A percentile compares a stretch with the other conserved stretches of the same genome.
Conservation (phyloP, 2,797 vertebrate genomes). For the Tenualosa ilisha region DNA sequence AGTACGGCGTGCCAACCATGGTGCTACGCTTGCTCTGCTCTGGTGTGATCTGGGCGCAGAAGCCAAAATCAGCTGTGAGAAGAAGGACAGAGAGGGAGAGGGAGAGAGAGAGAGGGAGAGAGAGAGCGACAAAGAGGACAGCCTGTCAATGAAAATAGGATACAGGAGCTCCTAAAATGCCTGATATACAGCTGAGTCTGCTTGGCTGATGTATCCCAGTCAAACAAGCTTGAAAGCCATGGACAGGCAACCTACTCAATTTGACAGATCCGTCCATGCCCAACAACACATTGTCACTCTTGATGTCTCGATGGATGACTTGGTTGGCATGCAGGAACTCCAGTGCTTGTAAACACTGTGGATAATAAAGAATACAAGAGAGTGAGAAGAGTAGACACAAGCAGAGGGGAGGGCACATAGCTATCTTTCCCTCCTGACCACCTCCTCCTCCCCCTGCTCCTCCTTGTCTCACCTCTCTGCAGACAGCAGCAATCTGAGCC, state of each 20-base stretch:
- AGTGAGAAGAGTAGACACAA: background rate
- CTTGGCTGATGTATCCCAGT: background rate
- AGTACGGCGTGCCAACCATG: conserved; percentile 98
- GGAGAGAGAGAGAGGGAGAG: background rate
- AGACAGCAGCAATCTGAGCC: conserved; percentile 95
- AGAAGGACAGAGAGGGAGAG: conserved; percentile 23
- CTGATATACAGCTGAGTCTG: background rate
- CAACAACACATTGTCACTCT: conserved; percentile 97
- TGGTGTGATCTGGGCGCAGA: conserved; percentile 98
- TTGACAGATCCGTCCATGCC: conserved; percentile 99
- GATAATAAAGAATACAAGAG: background rate
- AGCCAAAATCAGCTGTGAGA: conserved; percentile 91
- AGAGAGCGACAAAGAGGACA: background rate
- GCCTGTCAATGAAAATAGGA: background rate
- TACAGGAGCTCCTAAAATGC: background rate
- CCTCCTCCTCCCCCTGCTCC: background rate
- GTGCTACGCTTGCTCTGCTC: conserved; percentile 98
- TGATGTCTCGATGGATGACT: conserved; percentile 99
- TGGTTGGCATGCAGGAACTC: conserved; percentile 97
- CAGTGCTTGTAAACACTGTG: conserved; percentile 92
- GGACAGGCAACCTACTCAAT: conserved; percentile 82
- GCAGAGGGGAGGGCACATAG: background rate
- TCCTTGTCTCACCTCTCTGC: conserved; percentile 83
- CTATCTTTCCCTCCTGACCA: too few relatives aligned
- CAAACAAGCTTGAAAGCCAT: background rate